phyloP scores from a whole-genome alignment of 1,140 invertebrate species.

The Pollicipes pollicipes region DNA sequence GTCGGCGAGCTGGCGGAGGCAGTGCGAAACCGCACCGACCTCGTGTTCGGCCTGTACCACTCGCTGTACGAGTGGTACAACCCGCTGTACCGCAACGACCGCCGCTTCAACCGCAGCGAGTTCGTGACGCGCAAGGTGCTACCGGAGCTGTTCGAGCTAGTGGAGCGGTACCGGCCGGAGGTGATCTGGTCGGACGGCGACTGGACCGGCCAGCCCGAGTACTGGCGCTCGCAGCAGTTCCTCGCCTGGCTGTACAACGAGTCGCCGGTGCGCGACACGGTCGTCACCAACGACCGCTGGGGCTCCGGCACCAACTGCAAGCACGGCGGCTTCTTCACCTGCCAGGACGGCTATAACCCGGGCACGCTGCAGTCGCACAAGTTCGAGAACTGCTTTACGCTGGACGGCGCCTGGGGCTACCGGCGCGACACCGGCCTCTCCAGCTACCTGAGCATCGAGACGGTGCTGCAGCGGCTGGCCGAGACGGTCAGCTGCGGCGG shows the following conservation, averaged over 20 bases:
- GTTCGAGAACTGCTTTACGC: conserved; percentile 84
- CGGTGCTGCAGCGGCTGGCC: conserved; percentile 52
- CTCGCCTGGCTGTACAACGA: conserved; percentile 90
- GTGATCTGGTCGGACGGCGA: conserved; percentile 84
- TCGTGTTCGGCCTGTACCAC: no score
- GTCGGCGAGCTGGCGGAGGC: no score
- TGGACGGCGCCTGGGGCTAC: conserved; percentile 79
- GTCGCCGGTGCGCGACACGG: conserved; percentile 70
- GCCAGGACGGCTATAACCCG: conserved; percentile 67
- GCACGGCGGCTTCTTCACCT: conserved; percentile 73
- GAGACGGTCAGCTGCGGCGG: conserved; percentile 72
- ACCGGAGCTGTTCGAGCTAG: conserved; percentile 36
- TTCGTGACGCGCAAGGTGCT: no score
- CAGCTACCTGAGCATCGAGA: conserved; percentile 52
- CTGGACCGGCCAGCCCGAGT: conserved; percentile 33
- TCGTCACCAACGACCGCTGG: conserved; percentile 80
- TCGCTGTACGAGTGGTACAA: no score
- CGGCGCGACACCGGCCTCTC: conserved; percentile 47
- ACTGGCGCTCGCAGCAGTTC: conserved; percentile 42
- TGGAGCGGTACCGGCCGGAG: conserved; percentile 62
- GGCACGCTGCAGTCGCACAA: conserved; percentile 54
- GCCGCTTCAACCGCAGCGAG: no score
- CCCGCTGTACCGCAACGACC: no score
- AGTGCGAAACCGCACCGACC: no score
- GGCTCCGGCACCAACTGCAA: conserved; percentile 54